Base-by-base conservation (phyloP, 2,797 vertebrate species). In the Remorina albescens region DNA sequence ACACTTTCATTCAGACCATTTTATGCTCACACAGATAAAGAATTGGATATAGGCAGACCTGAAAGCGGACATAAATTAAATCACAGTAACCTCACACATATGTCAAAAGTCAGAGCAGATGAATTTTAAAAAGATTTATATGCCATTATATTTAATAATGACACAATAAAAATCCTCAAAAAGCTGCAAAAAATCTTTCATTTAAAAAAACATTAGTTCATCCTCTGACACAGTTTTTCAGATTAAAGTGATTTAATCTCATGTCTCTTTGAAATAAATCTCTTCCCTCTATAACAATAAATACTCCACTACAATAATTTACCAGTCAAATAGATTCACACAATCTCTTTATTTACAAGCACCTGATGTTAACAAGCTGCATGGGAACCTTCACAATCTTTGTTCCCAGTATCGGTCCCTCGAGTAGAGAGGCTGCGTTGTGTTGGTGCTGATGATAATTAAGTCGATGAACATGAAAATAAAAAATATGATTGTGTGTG, bases 381-480 rank as follows among this genome's bases (percentile, higher is more conserved):
- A 74, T 47, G 57, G 69, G 69, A 85, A 81, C 84, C 64, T 79
- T 46, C 66, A 66, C 34, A 57, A 46, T 78, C 57, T 56, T 57
- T 65, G 50, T 61, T 78, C 72, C 67, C 63, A 56, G 61, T 67
- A 50, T 76, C 55, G 39, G 64, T 84, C 77, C 80, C 73, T 23
- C 0, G 71, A 84, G 76, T 80, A 67, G 37, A 69, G 67, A 70
- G 23, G 71, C 56, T 58, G 61, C 37, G 30, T 44, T 47, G 58
- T 80, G 82, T 78, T 80, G 44, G 19, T 56, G 61, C 70, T 80
- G 75, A 85, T 67, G 21, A 79, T 87, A 87, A 90, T 90, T 84
- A 89, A 82, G 74, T 57, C 42, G 25, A 83, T 81, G 76, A 88
- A 86, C 74, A 70, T 84, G 68, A 86, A 86, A 82, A 88, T 83